Conservation (phyloP, 2,888 invertebrate genomes). For the Pherbina coryleti region DNA sequence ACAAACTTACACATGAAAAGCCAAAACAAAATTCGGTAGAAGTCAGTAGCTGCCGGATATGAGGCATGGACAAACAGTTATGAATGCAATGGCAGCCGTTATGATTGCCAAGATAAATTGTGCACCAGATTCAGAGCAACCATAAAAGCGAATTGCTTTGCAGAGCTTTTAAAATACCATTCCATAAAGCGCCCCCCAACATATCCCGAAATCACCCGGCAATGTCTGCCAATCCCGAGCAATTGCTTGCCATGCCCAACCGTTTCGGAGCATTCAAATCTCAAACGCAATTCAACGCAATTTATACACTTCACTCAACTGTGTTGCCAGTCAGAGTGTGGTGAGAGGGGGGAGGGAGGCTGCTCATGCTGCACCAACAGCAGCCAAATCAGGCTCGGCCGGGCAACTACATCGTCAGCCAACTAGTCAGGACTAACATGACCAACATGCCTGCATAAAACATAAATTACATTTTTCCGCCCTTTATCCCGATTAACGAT, state of each 20-base stretch:
- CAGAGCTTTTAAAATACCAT: slow-evolving; percentile 1
- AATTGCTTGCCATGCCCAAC: neutral
- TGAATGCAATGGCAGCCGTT: slow-evolving; percentile 30
- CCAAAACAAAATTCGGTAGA: slow-evolving; percentile 47
- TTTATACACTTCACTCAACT: slow-evolving; percentile 36
- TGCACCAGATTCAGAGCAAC: slow-evolving; percentile 12
- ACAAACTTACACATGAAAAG: neutral
- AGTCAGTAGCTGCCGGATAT: slow-evolving; percentile 43
- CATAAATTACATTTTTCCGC: slow-evolving; percentile 32
- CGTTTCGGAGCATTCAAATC: neutral
- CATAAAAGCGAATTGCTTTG: slow-evolving; percentile 7
- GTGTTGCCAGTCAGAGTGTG: neutral
- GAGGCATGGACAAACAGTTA: slow-evolving; percentile 8
- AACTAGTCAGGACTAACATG: slow-evolving; percentile 2
- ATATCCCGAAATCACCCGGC: neutral
- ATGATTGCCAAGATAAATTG: slow-evolving; percentile 29
- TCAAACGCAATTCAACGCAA: slow-evolving; percentile 32
- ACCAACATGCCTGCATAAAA: slow-evolving; percentile 29
- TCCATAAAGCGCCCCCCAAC: neutral
- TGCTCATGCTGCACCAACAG: neutral
- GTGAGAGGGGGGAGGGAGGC: neutral
- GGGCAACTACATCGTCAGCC: neutral
- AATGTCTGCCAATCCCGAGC: neutral
- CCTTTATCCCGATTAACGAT: neutral
- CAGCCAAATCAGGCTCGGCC: neutral